Evolutionary conservation across 2,797 vertebrate species (phyloP), one percentile per base, ranked within the genome.

Genomic region (Acropternis orthonyx): DNA sequence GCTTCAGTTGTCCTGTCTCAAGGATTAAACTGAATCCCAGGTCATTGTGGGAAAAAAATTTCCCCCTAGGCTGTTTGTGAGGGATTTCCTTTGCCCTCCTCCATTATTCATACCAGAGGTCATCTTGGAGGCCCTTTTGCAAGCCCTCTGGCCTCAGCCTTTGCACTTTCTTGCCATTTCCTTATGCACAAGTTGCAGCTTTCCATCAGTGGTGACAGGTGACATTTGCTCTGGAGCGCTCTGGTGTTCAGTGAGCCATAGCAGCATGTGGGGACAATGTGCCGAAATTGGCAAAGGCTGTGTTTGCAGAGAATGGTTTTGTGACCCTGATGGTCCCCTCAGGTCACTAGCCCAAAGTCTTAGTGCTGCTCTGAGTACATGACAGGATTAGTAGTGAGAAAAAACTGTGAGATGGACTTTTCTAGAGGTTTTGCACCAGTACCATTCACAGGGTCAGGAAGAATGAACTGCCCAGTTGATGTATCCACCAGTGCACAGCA

Each of bases 221-320:
- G 39, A 73, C 28, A 8, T 93, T 92, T 73, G 37, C 67, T 86
- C 10, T 8, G 3, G 21, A 36, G 72, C 13, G 0, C 37, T 83
- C 17, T 0, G 0, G 51, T 2, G 0, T 81, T 81, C 80, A 62
- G 19, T 5, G 5, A 54, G 44, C 78, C 1, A 0, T 63, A 71
- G 27, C 36, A 41, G 41, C 11, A 9, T 37, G 22, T 63, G 85
- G 51, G 51, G 20, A 63, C 49, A 93, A 59, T 0, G 14, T 65
- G 19, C 34, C 43, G 87, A 89, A 74, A 27, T 22, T 28, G 46
- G 22, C 27, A 22, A 58, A 65, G 9, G 19, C 43, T 66, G 32
- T 52, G 9, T 88, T 88, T 76, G 43, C 68, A 49, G 68, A 56
- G 76, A 10, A 30, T 30, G 63, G 19, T 2, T 1, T 3, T n/a